Evolutionary conservation across 2,888 invertebrate species (phyloP), one percentile per base, ranked within the genome.

Genomic region (Apamea crenata): DNA sequence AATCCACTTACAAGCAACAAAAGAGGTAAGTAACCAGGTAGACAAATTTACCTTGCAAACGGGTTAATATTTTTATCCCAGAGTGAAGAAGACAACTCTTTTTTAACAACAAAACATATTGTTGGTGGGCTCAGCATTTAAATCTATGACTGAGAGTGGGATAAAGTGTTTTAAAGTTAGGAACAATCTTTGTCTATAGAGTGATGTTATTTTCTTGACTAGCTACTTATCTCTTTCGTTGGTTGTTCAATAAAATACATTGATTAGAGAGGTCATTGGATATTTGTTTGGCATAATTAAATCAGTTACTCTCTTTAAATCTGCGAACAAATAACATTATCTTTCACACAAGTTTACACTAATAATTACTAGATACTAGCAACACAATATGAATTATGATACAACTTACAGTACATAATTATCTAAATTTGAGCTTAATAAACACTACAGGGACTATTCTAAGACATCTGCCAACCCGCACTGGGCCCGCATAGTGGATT

Each of bases 351-450:
- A 73, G 1, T 68, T 65, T 59, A 40, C 44, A 59, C n/a, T 25
- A 32, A 56, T 12, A 6, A 50, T 29, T 47, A 70, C 25, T 63
- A n/a, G 56, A 56, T 25, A 73, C 16, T n/a, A 74, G 44, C 21
- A 53, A 71, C 21, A 85, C 44, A 74, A 59, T 72, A 71, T 6
- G 4, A 50, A 36, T n/a, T 66, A 72, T n/a, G 18, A 32, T 44
- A 63, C 40, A 74, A 40, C 10, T 40, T 44, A 56, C 50, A 66
- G 14, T 56, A 69, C 5, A 63, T 66, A 56, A 59, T 40, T n/a
- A n/a, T 32, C 25, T 81, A 40, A 65, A 72, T 81, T 71, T 56
- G 25, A 61, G 29, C 32, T 59, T 36, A 61, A 61, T 65, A 75
- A 40, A 47, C 16, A 70, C 56, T 50, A 21, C 44, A 16, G 14